phyloP scores from a whole-genome alignment of 2,113 vertebrate genomes.

The Protobothrops flavoviridis region DNA sequence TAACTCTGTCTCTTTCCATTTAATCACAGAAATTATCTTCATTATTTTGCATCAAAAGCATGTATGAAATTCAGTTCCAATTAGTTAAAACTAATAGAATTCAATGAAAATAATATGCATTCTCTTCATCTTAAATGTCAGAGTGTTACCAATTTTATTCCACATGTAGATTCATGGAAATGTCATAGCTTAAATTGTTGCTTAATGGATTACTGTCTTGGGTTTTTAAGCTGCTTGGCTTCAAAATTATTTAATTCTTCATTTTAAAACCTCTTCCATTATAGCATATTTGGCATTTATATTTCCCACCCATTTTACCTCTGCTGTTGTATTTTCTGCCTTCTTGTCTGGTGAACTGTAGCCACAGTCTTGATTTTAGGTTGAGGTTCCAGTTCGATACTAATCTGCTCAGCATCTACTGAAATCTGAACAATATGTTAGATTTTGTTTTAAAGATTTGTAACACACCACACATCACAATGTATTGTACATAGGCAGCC shows the following conservation, averaged over 20 bases:
- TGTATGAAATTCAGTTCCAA: background rate
- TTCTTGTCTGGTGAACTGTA: slow-evolving; percentile 86
- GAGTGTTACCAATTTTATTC: background rate
- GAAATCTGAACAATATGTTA: slow-evolving; percentile 73
- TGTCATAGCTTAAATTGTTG: background rate
- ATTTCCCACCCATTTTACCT: slow-evolving; percentile 68
- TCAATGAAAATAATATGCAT: background rate
- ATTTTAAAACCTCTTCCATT: background rate
- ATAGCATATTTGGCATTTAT: too few species aligned
- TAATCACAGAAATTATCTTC: background rate
- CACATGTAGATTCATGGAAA: background rate
- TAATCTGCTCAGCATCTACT: slow-evolving; percentile 83
- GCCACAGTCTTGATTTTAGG: slow-evolving; percentile 71
- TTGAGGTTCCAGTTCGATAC: slow-evolving; percentile 81
- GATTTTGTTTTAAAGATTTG: background rate
- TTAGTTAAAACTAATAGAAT: background rate
- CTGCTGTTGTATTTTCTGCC: slow-evolving; percentile 78
- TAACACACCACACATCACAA: background rate
- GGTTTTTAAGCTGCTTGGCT: background rate
- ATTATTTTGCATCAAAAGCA: background rate
- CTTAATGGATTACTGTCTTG: background rate
- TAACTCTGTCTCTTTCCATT: background rate
- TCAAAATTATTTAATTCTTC: background rate
- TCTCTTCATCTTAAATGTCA: background rate
- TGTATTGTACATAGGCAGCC: too few species aligned